Conservation (phyloP, 2,113 vertebrate genomes). For the Gymnorhina tibicen region DNA sequence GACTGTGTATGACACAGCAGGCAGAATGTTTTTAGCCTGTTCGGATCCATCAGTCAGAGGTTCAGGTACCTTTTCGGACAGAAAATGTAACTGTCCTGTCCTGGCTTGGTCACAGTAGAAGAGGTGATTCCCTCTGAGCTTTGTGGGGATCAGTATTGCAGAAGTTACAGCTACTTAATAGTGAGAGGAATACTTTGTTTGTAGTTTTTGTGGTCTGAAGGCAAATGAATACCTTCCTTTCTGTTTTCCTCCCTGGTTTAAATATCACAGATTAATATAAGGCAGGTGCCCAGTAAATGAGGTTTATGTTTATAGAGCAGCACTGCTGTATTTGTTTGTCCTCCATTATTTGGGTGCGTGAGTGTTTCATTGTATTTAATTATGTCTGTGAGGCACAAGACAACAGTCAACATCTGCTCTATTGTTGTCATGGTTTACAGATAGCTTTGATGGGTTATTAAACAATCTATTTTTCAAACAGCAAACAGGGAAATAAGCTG, state of each 20-base stretch:
- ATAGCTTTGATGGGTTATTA: slow-evolving; percentile 83
- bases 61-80: background rate
- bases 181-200: background rate
- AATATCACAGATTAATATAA: slow-evolving; percentile 15
- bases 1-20: background rate
- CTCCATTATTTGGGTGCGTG: slow-evolving; percentile 61
- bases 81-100: background rate
- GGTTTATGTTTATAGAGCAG: slow-evolving; percentile 54
- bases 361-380: slow-evolving; percentile 78
- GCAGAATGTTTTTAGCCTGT: background rate
- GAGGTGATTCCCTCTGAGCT: background rate
- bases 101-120: background rate
- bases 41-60: background rate
- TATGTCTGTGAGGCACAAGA: slow-evolving; percentile 77
- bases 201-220: background rate
- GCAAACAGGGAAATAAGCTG: slow-evolving; percentile 71
- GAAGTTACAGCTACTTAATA: background rate
- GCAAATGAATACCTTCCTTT: background rate
- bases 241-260: background rate
- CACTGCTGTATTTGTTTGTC: slow-evolving; percentile 63
- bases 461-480: slow-evolving; percentile 80
- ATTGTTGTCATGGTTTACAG: slow-evolving; percentile 81
- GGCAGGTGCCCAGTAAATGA: slow-evolving; percentile 71
- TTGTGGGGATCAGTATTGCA: background rate
- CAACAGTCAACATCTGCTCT: slow-evolving; percentile 81